Conservation (phyloP, 2,113 vertebrate genomes). For the Daubentonia madagascariensis region DNA sequence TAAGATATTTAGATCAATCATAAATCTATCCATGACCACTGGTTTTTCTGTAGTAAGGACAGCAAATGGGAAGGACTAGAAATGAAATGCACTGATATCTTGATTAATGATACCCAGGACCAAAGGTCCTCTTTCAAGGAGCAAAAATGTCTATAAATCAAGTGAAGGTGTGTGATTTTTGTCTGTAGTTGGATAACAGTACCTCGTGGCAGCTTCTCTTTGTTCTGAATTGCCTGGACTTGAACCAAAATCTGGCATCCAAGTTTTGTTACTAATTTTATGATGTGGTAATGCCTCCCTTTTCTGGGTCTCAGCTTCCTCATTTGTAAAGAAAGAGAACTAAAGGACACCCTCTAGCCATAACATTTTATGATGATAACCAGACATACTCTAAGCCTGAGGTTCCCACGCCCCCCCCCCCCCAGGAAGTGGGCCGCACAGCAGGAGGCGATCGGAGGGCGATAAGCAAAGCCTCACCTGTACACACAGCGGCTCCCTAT, state of each 20-base stretch:
- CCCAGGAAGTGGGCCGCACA: too few relatives aligned
- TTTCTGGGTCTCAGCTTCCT: background rate
- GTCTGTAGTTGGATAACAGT: background rate
- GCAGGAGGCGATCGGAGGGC: too few relatives aligned
- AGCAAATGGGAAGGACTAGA: background rate
- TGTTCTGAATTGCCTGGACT: background rate
- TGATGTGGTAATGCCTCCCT: background rate
- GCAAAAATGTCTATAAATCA: slow-evolving; percentile 16
- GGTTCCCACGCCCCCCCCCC: too few relatives aligned
- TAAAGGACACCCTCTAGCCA: background rate
- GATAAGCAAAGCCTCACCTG: too few relatives aligned
- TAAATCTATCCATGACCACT: background rate
- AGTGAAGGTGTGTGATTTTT: background rate
- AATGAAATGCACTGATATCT: slow-evolving; percentile 28
- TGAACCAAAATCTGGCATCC: background rate
- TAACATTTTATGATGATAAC: background rate
- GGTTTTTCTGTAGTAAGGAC: slow-evolving; percentile 1
- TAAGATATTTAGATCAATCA: background rate
- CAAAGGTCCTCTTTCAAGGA: slow-evolving; percentile 6
- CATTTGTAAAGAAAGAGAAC: background rate
- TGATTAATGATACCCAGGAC: slow-evolving; percentile 28
- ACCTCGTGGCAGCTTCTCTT: slow-evolving; percentile 19
- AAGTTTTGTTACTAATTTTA: background rate
- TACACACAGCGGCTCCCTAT: too few relatives aligned
- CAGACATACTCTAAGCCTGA: background rate